These are phyloP conservation scores for crab-eating macaque (Macaca fascicularis) DNA, from an alignment of 2,113 vertebrate species.

Conservation along the genomic window DNA sequence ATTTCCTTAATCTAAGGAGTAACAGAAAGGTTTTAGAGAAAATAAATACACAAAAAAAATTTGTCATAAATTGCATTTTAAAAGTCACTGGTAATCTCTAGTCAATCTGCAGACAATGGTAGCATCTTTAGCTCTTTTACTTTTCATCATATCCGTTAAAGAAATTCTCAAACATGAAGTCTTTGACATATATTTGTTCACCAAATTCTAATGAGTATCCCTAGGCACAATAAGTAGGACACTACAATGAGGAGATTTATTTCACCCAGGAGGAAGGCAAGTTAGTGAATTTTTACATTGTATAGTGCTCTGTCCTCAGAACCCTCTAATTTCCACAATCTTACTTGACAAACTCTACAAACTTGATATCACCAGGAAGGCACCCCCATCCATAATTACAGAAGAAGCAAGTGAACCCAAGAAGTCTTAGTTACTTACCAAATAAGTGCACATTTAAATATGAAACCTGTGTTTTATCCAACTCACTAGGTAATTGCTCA, in stretches of 20 bases:
- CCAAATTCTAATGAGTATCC: neutral
- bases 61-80: neutral
- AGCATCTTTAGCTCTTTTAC: neutral
- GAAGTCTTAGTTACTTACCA: neutral
- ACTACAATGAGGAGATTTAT: neutral
- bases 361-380: neutral
- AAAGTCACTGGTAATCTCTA: neutral
- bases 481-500: neutral
- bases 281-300: neutral
- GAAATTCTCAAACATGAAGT: neutral
- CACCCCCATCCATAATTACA: neutral
- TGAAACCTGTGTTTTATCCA: slow-evolving; percentile 19
- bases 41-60: neutral
- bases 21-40: neutral
- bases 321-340: neutral
- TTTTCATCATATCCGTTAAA: neutral
- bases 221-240: neutral
- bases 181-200: neutral
- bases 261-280: neutral
- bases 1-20: neutral
- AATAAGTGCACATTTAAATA: neutral
- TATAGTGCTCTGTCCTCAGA: neutral
- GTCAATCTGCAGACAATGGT: neutral
- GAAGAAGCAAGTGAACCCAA: neutral
- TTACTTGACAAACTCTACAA: neutral